These are phyloP conservation scores for Eupithecia subumbrata DNA, from an alignment of 2,888 invertebrate species.

Conservation along the genomic window DNA sequence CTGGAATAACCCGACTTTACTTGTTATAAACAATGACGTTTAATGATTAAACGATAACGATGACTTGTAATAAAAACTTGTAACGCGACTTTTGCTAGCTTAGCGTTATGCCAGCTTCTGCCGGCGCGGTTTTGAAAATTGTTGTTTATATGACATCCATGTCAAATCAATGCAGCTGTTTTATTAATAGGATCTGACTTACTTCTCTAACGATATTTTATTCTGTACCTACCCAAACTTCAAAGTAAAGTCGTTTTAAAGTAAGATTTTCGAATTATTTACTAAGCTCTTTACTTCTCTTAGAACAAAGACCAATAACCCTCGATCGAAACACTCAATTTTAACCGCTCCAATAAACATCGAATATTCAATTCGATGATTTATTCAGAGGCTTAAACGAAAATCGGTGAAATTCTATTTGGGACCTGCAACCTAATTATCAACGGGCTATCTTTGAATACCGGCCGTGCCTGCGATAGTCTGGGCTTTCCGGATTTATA, in stretches of 20 bases:
- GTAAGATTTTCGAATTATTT: background rate
- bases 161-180: too few species aligned
- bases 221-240: background rate
- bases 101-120: too few species aligned
- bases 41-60: too few species aligned
- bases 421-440: conserved; percentile 27
- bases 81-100: too few species aligned
- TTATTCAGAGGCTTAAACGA: conserved; percentile 16
- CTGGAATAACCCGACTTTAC: too few species aligned
- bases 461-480: background rate
- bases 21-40: too few species aligned
- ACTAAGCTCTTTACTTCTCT: background rate
- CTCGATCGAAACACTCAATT: background rate
- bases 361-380: conserved; percentile 2
- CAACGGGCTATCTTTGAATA: conserved; percentile 19
- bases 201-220: background rate
- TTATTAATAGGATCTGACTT: background rate
- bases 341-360: background rate
- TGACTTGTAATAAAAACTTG: too few species aligned
- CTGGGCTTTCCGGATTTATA: background rate
- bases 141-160: too few species aligned
- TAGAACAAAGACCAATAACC: background rate
- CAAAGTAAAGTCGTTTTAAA: background rate
- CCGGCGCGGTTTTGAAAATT: too few species aligned
- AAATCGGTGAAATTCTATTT: conserved; percentile 24